These are phyloP conservation scores for Drosophila monieri DNA, from an alignment of 2,888 invertebrate genomes.

Conservation along the genomic window DNA sequence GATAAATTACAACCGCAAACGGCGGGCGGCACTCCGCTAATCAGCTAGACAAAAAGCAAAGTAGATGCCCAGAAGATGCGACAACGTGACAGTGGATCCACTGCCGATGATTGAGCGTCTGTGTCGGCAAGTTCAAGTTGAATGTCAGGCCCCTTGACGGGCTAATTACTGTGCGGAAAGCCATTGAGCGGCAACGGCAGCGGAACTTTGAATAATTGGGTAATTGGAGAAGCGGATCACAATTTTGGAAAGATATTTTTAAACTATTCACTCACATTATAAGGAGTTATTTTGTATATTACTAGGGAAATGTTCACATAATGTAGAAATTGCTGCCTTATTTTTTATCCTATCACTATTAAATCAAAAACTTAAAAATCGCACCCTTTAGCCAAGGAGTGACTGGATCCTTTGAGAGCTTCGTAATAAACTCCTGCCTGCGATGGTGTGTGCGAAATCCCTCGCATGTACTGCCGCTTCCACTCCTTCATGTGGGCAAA, in stretches of 20 bases:
- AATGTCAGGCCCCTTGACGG: slow-evolving; percentile 64
- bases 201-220: slow-evolving; percentile 31
- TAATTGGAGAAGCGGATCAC: slow-evolving; percentile 24
- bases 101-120: slow-evolving; percentile 35
- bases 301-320: neutral
- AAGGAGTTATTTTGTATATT: neutral
- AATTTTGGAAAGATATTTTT: neutral
- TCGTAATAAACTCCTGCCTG: slow-evolving; percentile 82
- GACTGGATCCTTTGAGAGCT: slow-evolving; percentile 80
- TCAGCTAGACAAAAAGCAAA: slow-evolving; percentile 60
- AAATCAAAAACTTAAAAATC: slow-evolving; percentile 14
- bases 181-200: neutral
- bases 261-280: neutral
- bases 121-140: slow-evolving; percentile 79
- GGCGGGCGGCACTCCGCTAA: slow-evolving; percentile 56
- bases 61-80: slow-evolving; percentile 34
- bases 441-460: slow-evolving; percentile 80
- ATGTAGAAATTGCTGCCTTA: neutral
- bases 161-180: slow-evolving; percentile 45
- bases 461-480: slow-evolving; percentile 81
- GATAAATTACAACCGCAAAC: slow-evolving; percentile 76
- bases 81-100: slow-evolving; percentile 36
- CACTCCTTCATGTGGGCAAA: slow-evolving; percentile 72
- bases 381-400: slow-evolving; percentile 78
- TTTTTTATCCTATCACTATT: neutral